Base-by-base conservation (phyloP, 2,888 invertebrate genomes). In the Pammene aurita region DNA sequence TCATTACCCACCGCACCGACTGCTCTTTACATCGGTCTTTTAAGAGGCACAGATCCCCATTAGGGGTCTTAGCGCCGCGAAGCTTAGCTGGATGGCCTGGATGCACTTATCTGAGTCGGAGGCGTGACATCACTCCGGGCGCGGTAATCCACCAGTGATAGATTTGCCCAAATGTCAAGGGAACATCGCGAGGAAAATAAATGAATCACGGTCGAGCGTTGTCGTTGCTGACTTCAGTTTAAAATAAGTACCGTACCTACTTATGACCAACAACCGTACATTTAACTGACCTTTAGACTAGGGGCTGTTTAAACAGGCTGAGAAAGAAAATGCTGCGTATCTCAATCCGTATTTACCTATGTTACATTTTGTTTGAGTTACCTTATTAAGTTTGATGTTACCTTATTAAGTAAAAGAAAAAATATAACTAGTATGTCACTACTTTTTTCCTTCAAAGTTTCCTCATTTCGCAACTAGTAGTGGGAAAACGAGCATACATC, bases 161-260 rank as follows among this genome's bases (percentile, higher is more conserved):
- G 50, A 68, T 66, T 66, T 44, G 66, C 44, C 52, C 42, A 58
- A 68, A 68, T 68, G 68, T 58, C 68, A 64, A 63, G 63, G 68
- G 44, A 63, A 58, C 63, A 14, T 44, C 9, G 58, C 41, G 46
- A 44, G 26, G 41, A 42, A 7, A 2, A 55, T n/a, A 50, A 41
- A 26, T 44, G n/a, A 48, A 61, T 48, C 14, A 54, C 16, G 9
- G 52, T 54, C 54, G 26, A 58, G 13, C 9, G 42, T 42, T 18
- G 38, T 41, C 16, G n/a, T 26, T 50, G 16, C 4, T 26, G 26
- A 26, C 26, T 2, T 26, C 26, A 26, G 26, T 26, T 26, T 26
- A 26, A 26, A 26, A 26, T 2, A 26, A 7, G 14, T 10, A 48
- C 10, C 10, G 10, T 14, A 48, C 14, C 48, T 14, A 16, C 16